Evolutionary conservation across 2,797 vertebrate genomes (phyloP), one percentile per base, ranked within the genome.

Genomic region (Acanthis flammea): DNA sequence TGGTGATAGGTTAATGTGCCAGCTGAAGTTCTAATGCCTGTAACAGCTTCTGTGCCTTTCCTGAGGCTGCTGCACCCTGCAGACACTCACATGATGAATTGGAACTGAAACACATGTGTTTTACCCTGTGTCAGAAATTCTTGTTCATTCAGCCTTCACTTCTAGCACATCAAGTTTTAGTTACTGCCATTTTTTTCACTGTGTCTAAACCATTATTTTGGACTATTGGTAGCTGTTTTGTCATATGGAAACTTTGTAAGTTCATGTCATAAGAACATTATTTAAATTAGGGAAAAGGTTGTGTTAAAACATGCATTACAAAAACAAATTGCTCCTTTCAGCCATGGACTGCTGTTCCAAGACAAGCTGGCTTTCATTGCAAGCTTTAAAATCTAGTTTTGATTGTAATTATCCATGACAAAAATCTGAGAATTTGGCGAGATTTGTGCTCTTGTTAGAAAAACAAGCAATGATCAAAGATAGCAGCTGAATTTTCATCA

Each of bases 371-470:
- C 98, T 95, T 97, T 97, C 91, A 27, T 35, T 94, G 87, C 94
- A 90, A 85, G 90, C 86, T 91, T 76, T 74, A 92, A 90, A 95
- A 76, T 70, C 75, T 60, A 82, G 8, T 87, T 97, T 83, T 95
- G 94, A 97, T 85, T 65, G 77, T 97, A 96, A 98, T 98, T 97
- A 72, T 92, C 94, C 97, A 96, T 98, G 98, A 98, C 98, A 98
- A 97, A 95, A 97, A 97, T 96, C 95, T 97, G 92, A 96, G 97
- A 97, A 96, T 97, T 97, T 97, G 97, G 95, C 37, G 0, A 94
- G 95, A 95, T 96, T 95, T 90, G 79, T 77, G 73, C 54, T 82
- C 95, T 94, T 94, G 70, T 97, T 97, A 95, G 73, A 95, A 96
- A 92, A 97, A 93, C 74, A 88, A 94, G 95, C 68, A 95, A 45